Base-by-base conservation (phyloP, 1,140 invertebrate species). In the Pantala flavescens region DNA sequence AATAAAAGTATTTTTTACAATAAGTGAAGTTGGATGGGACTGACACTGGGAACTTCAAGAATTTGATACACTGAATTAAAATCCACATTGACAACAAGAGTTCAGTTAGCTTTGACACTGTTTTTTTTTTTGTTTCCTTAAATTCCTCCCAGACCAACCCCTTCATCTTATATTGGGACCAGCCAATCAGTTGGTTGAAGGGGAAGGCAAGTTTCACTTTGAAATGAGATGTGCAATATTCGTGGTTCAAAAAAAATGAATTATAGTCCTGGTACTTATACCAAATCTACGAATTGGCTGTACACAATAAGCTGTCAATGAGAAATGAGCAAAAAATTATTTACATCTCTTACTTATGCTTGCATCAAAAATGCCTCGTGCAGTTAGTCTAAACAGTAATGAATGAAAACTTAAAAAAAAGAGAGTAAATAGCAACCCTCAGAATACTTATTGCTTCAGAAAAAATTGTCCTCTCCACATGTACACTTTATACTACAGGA, bases 321-420 rank as follows among this genome's bases (percentile, higher is more conserved):
- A 63, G 49, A 63, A 63, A 63, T 63, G 49, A 63, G 49, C 49
- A 63, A 63, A 63, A 36, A 63, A 19, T 63, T 63, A 63, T 63
- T 16, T 63, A 63, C 49, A 63, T 63, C 49, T 7, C n/a, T 63
- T 63, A 63, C 14, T 63, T 63, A 63, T 63, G 49, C 49, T 63
- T 63, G 49, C 49, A 63, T 63, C n/a, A 63, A 63, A 36, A 63
- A 63, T 63, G 49, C 49, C 49, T 63, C 49, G 49, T 63, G 49
- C 49, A 63, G 49, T 63, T 63, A 63, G 49, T 63, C 49, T 63
- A 63, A 36, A 63, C 49, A 63, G 49, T 63, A 63, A 63, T 63
- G 49, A 63, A 63, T 63, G 49, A 63, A 63, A 63, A 63, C 49
- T 63, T 63, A 63, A 63, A 63, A 63, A 63, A 63, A 63, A 63